Evolutionary conservation across 2,797 vertebrate genomes (phyloP).

Genomic region (Florisuga fusca): DNA sequence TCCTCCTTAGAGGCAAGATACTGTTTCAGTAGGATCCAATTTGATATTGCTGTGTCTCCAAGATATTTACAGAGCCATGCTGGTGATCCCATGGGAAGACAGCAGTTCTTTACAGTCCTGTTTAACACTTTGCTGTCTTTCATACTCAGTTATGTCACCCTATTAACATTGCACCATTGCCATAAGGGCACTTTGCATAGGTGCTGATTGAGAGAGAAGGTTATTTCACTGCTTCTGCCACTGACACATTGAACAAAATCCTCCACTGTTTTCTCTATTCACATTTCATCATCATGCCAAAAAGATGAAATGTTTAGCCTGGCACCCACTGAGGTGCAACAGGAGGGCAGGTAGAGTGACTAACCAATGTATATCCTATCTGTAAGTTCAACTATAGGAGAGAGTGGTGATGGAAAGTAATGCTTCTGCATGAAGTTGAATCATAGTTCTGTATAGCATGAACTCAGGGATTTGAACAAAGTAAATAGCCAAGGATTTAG

Average conservation of each 20-base stretch:
- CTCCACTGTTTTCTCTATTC: background rate
- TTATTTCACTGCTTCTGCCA: background rate
- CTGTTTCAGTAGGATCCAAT: background rate
- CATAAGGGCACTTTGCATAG: background rate
- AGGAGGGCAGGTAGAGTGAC: background rate
- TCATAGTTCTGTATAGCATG: background rate
- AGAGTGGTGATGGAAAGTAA: background rate
- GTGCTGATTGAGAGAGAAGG: background rate
- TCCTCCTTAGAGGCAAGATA: background rate
- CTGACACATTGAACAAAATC: background rate
- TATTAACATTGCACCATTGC: background rate
- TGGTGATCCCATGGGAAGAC: background rate
- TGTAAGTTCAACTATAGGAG: background rate
- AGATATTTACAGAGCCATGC: background rate
- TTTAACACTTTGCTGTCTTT: background rate
- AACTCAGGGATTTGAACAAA: background rate
- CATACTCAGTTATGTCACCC: background rate
- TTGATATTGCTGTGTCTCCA: background rate
- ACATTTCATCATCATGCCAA: background rate
- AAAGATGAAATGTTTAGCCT: background rate
- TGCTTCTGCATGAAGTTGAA: background rate
- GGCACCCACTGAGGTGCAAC: background rate
- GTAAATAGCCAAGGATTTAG: background rate
- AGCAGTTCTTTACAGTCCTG: background rate
- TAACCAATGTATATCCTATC: background rate